Conservation (phyloP, 2,888 invertebrate genomes). For the Volucella inanis region DNA sequence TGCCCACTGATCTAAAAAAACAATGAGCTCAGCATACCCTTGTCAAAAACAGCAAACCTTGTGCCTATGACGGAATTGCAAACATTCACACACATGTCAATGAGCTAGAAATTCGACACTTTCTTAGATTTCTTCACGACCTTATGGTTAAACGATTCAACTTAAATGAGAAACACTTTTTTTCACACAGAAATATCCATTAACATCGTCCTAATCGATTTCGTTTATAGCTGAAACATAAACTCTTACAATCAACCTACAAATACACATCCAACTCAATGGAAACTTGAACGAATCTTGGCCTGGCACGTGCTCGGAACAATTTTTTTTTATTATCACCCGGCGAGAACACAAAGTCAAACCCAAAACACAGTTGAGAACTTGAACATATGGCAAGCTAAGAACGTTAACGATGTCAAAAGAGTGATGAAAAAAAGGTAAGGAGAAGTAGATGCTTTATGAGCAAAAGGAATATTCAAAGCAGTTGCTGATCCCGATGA, state of each 20-base stretch:
- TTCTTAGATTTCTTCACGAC: not conserved
- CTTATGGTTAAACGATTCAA: not conserved
- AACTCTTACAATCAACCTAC: not conserved
- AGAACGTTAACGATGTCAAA: no score
- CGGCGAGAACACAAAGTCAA: not conserved
- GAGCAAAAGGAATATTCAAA: slow-evolving; percentile 14
- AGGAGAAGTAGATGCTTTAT: not conserved
- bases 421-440: no score
- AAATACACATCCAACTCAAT: not conserved
- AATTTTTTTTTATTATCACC: slow-evolving; percentile 5
- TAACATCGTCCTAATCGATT: slow-evolving; percentile 12
- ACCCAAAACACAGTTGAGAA: not conserved
- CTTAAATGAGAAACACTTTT: not conserved
- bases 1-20: no score
- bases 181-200: not conserved
- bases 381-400: no score
- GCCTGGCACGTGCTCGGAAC: slow-evolving; percentile 16
- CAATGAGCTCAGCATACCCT: no score
- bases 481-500: slow-evolving; percentile 20
- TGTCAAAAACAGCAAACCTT: no score
- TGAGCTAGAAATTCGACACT: no score
- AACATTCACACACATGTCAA: no score
- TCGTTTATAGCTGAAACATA: slow-evolving; percentile 8
- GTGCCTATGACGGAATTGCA: no score
- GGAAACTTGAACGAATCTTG: not conserved